A percentile compares a stretch with the other conserved stretches of the same genome.
Evolutionary conservation across 2,113 vertebrate species (phyloP).

Genomic region (Periophthalmus modestus): DNA sequence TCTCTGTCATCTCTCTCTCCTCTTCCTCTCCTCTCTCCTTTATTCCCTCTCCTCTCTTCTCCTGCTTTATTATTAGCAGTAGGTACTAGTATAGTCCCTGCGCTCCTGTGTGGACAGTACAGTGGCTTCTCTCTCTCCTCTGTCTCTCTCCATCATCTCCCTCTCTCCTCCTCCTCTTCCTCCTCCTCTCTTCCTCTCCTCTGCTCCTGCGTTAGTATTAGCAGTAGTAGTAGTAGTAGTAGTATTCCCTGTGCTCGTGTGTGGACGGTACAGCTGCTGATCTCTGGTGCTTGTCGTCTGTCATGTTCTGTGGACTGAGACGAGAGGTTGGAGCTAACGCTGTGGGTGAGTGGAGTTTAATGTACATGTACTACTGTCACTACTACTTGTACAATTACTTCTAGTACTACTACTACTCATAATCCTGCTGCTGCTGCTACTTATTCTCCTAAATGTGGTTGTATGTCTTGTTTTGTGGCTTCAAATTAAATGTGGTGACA

Average conservation of each 20-base stretch:
- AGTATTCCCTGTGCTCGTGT: background rate
- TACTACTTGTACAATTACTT: background rate
- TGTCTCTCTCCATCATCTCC: background rate
- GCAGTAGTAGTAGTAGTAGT: background rate
- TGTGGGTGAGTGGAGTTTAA: slow-evolving; percentile 60
- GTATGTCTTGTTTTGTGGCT: background rate
- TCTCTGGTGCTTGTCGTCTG: slow-evolving; percentile 62
- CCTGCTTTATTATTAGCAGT: no score
- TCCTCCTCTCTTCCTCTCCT: no score
- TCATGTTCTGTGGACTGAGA: slow-evolving; percentile 72
- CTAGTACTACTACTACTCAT: slow-evolving; percentile 11
- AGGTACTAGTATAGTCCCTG: background rate
- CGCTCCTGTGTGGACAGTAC: background rate
- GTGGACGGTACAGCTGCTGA: slow-evolving; percentile 50
- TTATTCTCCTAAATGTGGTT: background rate
- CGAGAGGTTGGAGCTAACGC: slow-evolving; percentile 57
- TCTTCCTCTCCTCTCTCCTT: background rate
- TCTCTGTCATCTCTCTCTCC: background rate
- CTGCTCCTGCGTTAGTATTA: slow-evolving; percentile 10
- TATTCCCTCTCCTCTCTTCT: background rate
- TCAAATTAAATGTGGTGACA: background rate
- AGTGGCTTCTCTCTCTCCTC: background rate
- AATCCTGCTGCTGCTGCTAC: background rate
- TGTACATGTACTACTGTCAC: background rate
- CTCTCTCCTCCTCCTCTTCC: no score